Evolutionary conservation across 2,797 vertebrate species (phyloP).

Genomic region (Spinibarbus caldwelli): DNA sequence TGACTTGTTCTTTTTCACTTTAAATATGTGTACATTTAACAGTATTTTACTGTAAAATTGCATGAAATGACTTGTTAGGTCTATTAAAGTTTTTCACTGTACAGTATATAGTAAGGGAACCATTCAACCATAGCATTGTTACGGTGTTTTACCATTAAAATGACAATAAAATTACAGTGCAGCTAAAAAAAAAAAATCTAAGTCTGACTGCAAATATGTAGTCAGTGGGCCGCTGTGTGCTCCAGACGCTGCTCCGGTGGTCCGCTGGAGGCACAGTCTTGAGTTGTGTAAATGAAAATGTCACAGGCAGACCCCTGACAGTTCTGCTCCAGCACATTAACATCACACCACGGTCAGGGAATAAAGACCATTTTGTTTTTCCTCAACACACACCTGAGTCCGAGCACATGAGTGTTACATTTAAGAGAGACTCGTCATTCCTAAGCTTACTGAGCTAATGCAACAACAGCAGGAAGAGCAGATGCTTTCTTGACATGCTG

Average conservation of each 20-base stretch:
- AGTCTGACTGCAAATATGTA: background rate
- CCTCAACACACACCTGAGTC: slow-evolving; percentile 10
- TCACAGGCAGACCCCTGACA: slow-evolving; percentile 23
- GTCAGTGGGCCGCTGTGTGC: background rate
- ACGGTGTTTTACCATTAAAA: background rate
- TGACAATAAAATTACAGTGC: background rate
- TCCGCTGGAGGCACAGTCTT: background rate
- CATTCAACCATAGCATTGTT: background rate
- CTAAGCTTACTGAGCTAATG: background rate
- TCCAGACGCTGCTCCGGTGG: slow-evolving; percentile 7
- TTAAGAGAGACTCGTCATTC: background rate
- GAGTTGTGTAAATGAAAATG: slow-evolving; percentile 21
- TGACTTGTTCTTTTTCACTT: background rate
- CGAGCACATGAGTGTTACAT: background rate
- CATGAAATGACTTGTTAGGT: background rate
- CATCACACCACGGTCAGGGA: slow-evolving; percentile 8
- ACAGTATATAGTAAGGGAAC: background rate
- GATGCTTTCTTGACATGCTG: background rate
- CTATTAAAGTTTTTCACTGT: background rate
- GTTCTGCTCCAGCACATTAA: slow-evolving; percentile 10
- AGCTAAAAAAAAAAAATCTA: background rate
- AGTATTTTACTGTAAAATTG: background rate
- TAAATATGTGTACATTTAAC: background rate
- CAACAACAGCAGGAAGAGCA: background rate
- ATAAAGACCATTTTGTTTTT: background rate